Evolutionary conservation across 2,797 vertebrate genomes (phyloP).

Genomic region (Pipistrellus pipistrellus): DNA sequence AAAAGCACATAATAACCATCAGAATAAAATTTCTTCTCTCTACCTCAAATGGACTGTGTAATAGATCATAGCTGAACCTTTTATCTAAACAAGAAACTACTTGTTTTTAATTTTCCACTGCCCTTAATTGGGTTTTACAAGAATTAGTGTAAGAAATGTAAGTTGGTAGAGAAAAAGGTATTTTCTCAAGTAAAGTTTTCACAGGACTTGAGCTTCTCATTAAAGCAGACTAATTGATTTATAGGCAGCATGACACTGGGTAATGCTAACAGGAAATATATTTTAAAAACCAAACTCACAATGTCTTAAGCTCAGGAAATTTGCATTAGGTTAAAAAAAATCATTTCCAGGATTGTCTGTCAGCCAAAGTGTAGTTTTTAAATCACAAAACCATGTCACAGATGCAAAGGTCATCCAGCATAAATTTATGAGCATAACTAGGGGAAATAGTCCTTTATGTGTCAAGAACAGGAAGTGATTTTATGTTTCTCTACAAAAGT

Average conservation of each 20-base stretch:
- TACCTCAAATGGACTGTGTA: neutral
- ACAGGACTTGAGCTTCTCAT: constrained; percentile 62
- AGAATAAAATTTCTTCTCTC: constrained; percentile 7
- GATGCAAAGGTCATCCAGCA: constrained; percentile 80
- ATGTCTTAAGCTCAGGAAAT: constrained; percentile 69
- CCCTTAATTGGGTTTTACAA: constrained; percentile 30
- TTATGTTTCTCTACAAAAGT: constrained; percentile 66
- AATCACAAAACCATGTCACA: constrained; percentile 77
- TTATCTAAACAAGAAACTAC: constrained; percentile 59
- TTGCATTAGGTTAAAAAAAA: constrained; percentile 73
- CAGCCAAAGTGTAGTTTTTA: constrained; percentile 70
- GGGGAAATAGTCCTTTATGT: constrained; percentile 54
- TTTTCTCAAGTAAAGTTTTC: constrained; percentile 59
- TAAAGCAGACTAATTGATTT: constrained; percentile 72
- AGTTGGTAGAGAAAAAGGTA: constrained; percentile 46
- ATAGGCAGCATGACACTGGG: constrained; percentile 61
- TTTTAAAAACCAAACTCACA: constrained; percentile 35
- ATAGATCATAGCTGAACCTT: constrained; percentile 22
- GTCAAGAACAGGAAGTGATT: constrained; percentile 68
- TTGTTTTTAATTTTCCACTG: constrained; percentile 59
- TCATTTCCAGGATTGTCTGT: constrained; percentile 68
- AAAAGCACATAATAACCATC: neutral
- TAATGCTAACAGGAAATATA: constrained; percentile 75
- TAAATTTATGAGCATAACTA: constrained; percentile 75
- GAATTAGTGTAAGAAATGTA: constrained; percentile 61